These are phyloP conservation scores for Troglohyphantes excavatus DNA, from an alignment of 2,888 invertebrate genomes.

Conservation along the genomic window DNA sequence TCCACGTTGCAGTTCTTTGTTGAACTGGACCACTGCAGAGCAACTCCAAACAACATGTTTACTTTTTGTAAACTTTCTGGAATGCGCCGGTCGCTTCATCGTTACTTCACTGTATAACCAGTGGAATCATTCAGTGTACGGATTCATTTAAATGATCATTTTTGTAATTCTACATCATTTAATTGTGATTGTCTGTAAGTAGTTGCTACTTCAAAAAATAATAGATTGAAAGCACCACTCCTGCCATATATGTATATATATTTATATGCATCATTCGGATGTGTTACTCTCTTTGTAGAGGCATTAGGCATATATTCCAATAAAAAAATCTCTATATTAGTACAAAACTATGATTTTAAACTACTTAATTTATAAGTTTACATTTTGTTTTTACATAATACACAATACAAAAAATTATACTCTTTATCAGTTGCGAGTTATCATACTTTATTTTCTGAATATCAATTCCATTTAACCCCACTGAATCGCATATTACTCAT, in stretches of 20 bases:
- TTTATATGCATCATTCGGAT: slow-evolving; percentile 24
- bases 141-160: slow-evolving; percentile 12
- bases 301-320: slow-evolving; percentile 18
- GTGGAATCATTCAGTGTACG: slow-evolving; percentile 34
- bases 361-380: slow-evolving; percentile 29
- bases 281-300: not conserved
- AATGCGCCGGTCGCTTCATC: not conserved
- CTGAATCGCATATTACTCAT: too few relatives aligned
- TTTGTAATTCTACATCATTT: slow-evolving; percentile 26
- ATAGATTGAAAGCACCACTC: slow-evolving; percentile 53
- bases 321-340: slow-evolving; percentile 43
- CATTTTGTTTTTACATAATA: slow-evolving; percentile 1
- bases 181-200: slow-evolving; percentile 73
- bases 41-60: slow-evolving; percentile 41
- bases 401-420: not conserved
- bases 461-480: not conserved
- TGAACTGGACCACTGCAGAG: slow-evolving; percentile 60
- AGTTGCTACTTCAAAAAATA: slow-evolving; percentile 62
- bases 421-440: not conserved
- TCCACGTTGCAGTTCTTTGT: slow-evolving; percentile 15
- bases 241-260: slow-evolving; percentile 46
- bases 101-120: slow-evolving; percentile 64
- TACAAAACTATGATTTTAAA: slow-evolving; percentile 45
- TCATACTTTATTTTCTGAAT: not conserved
- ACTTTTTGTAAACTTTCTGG: slow-evolving; percentile 11